These are phyloP conservation scores for Lypha dubia DNA, from an alignment of 2,888 invertebrate genomes.

Conservation along the genomic window DNA sequence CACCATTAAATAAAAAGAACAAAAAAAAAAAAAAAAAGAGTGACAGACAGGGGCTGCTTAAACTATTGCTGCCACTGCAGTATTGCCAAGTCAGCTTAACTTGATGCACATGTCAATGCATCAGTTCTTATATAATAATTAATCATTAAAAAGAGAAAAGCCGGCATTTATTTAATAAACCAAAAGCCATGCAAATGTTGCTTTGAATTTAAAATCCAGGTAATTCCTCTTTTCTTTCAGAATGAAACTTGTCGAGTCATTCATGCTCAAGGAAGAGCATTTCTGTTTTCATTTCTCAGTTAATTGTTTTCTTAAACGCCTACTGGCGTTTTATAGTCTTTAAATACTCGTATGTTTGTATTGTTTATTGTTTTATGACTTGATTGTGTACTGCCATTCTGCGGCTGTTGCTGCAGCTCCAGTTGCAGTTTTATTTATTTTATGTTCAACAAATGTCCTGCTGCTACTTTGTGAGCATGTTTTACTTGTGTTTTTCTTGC, in stretches of 20 bases:
- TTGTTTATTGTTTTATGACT: constrained; percentile 55
- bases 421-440: constrained; percentile 32
- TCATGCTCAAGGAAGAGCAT: constrained; percentile 12
- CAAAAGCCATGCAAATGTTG: not conserved
- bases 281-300: constrained; percentile 80
- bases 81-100: not conserved
- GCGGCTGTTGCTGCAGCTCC: constrained; percentile 21
- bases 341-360: constrained; percentile 58
- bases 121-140: constrained; percentile 59
- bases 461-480: constrained; percentile 66
- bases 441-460: constrained; percentile 64
- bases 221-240: constrained; percentile 12
- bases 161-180: constrained; percentile 16
- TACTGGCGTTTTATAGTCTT: constrained; percentile 72
- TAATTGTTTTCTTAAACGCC: constrained; percentile 82
- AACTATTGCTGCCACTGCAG: constrained; percentile 39
- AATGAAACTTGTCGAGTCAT: constrained; percentile 64
- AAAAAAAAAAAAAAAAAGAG: no score
- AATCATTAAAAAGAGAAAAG: constrained; percentile 60
- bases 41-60: constrained; percentile 45
- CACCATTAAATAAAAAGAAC: constrained; percentile 48
- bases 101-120: constrained; percentile 65
- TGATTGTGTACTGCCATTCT: constrained; percentile 47
- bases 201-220: constrained; percentile 16
- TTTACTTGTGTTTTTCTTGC: not conserved